These are phyloP conservation scores for Loriculus beryllinus DNA, from an alignment of 2,797 vertebrate genomes.

Conservation along the genomic window DNA sequence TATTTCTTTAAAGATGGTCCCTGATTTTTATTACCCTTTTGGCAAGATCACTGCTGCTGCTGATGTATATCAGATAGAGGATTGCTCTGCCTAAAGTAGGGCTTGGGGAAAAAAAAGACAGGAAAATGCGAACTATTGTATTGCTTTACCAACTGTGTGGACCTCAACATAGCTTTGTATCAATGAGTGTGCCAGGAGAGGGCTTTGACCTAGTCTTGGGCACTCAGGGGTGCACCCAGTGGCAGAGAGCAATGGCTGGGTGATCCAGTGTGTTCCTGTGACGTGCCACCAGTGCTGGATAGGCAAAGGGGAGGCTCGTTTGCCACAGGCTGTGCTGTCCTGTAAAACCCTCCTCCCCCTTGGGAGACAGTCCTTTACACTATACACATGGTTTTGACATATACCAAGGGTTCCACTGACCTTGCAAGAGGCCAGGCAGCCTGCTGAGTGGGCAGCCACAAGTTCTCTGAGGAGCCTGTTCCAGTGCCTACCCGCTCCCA, in stretches of 20 bases:
- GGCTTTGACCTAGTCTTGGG: neutral
- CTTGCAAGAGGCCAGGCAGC: neutral
- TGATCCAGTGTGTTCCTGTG: neutral
- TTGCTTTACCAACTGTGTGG: neutral
- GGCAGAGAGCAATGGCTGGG: neutral
- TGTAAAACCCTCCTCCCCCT: neutral
- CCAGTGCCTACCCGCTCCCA: neutral
- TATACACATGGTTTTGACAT: neutral
- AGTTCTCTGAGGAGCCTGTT: neutral
- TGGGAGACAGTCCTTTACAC: neutral
- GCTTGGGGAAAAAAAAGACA: neutral
- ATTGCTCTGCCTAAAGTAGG: neutral
- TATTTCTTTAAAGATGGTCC: neutral
- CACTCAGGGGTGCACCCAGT: too few relatives aligned
- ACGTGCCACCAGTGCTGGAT: neutral
- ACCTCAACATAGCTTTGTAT: accelerated
- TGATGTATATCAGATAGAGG: neutral
- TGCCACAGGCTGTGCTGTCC: accelerated
- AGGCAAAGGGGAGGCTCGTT: accelerated
- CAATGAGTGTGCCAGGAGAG: accelerated
- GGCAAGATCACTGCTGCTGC: neutral
- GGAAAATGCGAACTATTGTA: neutral
- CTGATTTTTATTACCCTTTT: neutral
- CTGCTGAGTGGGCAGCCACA: neutral
- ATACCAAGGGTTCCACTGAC: neutral